These are phyloP conservation scores for Herminia tarsipennalis DNA, from an alignment of 2,888 invertebrate genomes.

Conservation along the genomic window DNA sequence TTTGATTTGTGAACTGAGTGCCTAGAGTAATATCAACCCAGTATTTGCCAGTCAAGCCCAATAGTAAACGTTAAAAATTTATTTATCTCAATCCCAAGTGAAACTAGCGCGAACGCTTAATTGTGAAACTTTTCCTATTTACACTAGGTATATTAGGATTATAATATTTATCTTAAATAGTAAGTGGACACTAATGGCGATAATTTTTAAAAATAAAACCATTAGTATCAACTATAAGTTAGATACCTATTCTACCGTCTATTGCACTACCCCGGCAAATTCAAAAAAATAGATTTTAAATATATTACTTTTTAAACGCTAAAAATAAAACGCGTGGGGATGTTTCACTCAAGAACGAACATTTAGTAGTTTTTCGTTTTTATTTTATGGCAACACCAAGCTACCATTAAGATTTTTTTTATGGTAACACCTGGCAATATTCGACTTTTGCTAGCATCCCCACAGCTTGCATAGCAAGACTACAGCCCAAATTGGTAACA, in stretches of 20 bases:
- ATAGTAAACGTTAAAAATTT: constrained; percentile 32
- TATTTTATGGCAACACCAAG: background rate
- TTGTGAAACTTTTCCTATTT: constrained; percentile 57
- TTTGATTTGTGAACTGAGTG: too few species aligned
- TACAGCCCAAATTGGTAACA: constrained; percentile 70
- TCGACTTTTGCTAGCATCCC: constrained; percentile 22
- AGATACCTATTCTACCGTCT: constrained; percentile 72
- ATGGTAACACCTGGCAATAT: background rate
- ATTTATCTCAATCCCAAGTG: constrained; percentile 41
- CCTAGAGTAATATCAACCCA: background rate
- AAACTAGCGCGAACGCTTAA: constrained; percentile 51
- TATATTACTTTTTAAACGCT: constrained; percentile 60
- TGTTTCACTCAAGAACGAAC: constrained; percentile 17
- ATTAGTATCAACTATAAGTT: constrained; percentile 22
- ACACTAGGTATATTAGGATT: constrained; percentile 64
- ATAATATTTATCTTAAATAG: constrained; percentile 53
- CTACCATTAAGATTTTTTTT: too few species aligned
- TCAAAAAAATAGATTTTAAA: constrained; percentile 67
- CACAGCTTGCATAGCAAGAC: constrained; percentile 46
- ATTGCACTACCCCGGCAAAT: constrained; percentile 84
- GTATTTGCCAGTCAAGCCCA: background rate
- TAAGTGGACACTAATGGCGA: constrained; percentile 25
- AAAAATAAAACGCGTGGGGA: constrained; percentile 52
- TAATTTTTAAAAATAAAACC: constrained; percentile 3
- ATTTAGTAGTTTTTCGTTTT: background rate